Evolutionary conservation across 2,797 vertebrate genomes (phyloP).

Genomic region (Cossypha heuglini): DNA sequence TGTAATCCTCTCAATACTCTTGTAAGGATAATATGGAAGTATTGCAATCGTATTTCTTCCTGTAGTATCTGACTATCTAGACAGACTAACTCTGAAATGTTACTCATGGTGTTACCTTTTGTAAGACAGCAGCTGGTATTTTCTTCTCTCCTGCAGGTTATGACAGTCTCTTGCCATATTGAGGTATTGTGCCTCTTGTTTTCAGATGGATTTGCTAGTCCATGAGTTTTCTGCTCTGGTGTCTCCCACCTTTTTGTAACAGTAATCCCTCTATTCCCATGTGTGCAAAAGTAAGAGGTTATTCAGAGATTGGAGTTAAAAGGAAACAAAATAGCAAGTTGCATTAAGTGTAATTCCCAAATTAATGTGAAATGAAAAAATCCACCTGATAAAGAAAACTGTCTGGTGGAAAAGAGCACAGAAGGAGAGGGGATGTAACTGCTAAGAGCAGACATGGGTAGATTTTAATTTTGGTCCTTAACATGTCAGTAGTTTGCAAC

Average conservation of each 20-base stretch:
- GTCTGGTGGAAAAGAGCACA: neutral
- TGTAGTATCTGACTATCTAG: neutral
- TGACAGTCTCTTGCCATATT: neutral
- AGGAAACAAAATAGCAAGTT: neutral
- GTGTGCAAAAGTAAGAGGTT: neutral
- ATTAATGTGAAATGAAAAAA: neutral
- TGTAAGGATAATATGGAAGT: neutral
- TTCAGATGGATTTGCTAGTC: neutral
- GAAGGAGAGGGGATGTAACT: neutral
- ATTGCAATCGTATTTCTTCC: no score
- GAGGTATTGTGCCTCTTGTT: neutral
- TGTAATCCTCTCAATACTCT: neutral
- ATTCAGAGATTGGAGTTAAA: neutral
- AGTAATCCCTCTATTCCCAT: neutral
- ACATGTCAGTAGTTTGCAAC: neutral
- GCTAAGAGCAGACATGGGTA: neutral
- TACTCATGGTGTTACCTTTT: neutral
- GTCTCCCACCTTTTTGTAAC: neutral
- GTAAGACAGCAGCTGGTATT: constrained; percentile 1
- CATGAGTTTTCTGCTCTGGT: neutral
- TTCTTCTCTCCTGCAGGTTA: neutral
- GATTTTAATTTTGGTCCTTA: neutral
- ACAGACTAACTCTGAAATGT: neutral
- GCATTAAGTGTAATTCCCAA: neutral
- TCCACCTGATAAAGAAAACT: neutral